Percentiles rank a stretch among this genome's conserved stretches.
Conservation (phyloP, 1,140 invertebrate species). For the Lepidurus packardi region DNA sequence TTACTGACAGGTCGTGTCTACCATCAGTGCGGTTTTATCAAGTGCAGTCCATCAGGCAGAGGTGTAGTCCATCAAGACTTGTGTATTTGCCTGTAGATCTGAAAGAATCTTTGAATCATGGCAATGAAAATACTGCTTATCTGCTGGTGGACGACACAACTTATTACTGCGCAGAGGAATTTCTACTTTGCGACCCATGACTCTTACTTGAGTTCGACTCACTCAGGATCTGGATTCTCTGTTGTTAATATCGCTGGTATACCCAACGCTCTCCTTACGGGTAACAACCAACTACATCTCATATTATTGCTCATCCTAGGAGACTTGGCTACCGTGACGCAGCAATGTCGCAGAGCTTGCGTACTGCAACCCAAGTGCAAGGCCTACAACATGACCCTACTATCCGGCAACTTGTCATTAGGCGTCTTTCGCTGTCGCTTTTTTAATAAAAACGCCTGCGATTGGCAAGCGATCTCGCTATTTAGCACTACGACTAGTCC, state of each 20-base stretch:
- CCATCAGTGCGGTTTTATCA: too few relatives aligned
- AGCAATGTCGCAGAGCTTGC: not conserved
- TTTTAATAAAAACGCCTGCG: too few relatives aligned
- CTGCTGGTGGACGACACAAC: not conserved
- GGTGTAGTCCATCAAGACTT: not conserved
- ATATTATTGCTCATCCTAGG: too few relatives aligned
- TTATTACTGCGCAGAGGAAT: not conserved
- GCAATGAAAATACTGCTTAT: not conserved
- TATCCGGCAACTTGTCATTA: not conserved
- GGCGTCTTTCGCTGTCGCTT: not conserved
- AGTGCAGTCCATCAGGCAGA: too few relatives aligned
- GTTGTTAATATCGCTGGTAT: not conserved
- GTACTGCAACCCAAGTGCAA: not conserved
- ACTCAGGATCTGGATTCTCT: not conserved
- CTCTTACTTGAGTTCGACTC: not conserved
- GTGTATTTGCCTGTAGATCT: not conserved
- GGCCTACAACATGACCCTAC: not conserved
- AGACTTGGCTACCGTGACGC: not conserved
- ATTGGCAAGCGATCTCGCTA: too few relatives aligned
- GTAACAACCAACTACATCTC: too few relatives aligned
- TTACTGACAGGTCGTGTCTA: too few relatives aligned
- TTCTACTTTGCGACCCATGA: not conserved
- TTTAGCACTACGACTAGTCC: too few relatives aligned
- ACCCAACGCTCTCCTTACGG: not conserved
- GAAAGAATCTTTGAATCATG: not conserved